phyloP scores from a whole-genome alignment of 2,797 vertebrate species.

The Darevskia mixta region DNA sequence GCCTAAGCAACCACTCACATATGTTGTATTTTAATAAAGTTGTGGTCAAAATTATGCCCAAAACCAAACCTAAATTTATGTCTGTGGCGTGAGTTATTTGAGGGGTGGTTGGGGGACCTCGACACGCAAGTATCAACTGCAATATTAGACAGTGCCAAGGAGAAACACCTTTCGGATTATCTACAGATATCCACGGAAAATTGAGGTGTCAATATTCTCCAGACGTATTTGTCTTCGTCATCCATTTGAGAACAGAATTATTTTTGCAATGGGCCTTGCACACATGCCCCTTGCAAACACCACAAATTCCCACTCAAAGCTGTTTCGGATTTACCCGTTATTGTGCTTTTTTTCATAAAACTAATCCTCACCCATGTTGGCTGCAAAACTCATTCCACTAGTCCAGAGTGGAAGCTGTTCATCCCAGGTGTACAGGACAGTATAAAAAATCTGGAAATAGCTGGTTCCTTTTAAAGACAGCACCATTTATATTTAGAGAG shows the following conservation, averaged over 20 bases:
- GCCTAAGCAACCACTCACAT: no score
- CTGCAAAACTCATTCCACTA: rapidly evolving
- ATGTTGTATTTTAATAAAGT: no score
- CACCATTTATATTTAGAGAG: slow-evolving; percentile 18
- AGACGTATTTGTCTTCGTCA: slow-evolving; percentile 55
- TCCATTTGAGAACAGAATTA: slow-evolving; percentile 49
- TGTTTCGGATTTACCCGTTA: neutral
- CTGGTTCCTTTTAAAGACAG: slow-evolving; percentile 19
- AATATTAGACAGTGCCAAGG: neutral
- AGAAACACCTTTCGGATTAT: slow-evolving; percentile 17
- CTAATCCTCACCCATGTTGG: rapidly evolving
- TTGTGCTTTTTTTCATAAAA: neutral
- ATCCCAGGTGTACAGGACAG: neutral
- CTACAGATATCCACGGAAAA: slow-evolving; percentile 20
- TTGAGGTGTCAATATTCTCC: neutral
- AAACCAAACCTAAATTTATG: no score
- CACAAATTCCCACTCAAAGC: neutral
- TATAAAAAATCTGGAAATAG: neutral
- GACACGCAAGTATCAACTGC: slow-evolving; percentile 40
- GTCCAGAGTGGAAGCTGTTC: neutral
- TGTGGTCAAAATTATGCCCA: no score
- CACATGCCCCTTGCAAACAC: slow-evolving; percentile 18
- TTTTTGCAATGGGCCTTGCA: slow-evolving; percentile 47
- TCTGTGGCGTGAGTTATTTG: no score
- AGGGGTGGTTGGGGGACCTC: no score